phyloP scores from a whole-genome alignment of 2,797 vertebrate genomes.

The Muraenolepis orangiensis region DNA sequence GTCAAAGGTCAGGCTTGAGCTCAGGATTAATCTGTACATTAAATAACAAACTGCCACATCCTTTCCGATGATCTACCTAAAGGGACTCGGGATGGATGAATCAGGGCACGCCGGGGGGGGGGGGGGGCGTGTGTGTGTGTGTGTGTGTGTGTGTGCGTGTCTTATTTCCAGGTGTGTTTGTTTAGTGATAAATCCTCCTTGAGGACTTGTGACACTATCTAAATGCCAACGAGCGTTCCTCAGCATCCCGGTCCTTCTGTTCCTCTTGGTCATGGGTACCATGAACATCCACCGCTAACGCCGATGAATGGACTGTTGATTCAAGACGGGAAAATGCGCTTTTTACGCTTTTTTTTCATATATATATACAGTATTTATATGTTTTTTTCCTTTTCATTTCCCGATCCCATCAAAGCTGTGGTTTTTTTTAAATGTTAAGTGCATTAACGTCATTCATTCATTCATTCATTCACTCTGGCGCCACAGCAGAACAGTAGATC shows the following conservation, averaged over 20 bases:
- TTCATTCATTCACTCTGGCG: constrained; percentile 19
- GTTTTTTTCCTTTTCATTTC: constrained; percentile 11
- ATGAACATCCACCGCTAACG: constrained; percentile 63
- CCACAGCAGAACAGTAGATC: too few relatives aligned
- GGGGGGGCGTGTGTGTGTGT: too few relatives aligned
- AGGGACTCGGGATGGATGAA: too few relatives aligned
- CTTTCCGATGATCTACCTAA: too few relatives aligned
- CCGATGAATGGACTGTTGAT: constrained; percentile 63
- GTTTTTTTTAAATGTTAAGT: too few relatives aligned
- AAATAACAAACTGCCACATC: too few relatives aligned
- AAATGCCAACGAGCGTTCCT: constrained; percentile 54
- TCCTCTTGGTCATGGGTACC: constrained; percentile 56
- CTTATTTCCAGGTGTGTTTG: constrained; percentile 58
- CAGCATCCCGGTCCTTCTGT: constrained; percentile 35
- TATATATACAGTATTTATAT: neutral
- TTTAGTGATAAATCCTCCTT: constrained; percentile 67
- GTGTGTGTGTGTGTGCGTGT: constrained; percentile 54
- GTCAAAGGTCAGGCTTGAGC: too few relatives aligned
- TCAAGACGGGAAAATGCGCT: constrained; percentile 35
- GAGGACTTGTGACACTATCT: constrained; percentile 65
- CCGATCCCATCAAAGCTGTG: constrained; percentile 35
- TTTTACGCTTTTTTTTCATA: neutral
- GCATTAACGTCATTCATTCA: constrained; percentile 41
- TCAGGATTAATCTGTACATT: too few relatives aligned
- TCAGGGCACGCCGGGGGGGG: too few relatives aligned